Conservation (phyloP, 2,888 invertebrate species). For the Morpho helenor region DNA sequence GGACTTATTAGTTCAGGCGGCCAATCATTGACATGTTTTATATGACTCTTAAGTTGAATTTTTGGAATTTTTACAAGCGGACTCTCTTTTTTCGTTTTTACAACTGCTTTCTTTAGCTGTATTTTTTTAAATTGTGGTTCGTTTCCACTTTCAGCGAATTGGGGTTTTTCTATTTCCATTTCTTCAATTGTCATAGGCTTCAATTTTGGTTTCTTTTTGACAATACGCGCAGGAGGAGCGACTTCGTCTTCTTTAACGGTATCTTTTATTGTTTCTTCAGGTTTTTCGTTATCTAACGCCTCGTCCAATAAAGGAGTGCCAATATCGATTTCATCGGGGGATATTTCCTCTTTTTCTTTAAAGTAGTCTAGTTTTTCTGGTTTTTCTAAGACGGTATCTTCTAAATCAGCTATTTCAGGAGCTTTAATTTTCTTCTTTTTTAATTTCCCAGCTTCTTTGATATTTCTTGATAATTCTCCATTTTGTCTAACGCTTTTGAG, state of each 20-base stretch:
- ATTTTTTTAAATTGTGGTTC: conserved; percentile 83
- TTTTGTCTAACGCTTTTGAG: conserved; percentile 79
- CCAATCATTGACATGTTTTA: conserved; percentile 80
- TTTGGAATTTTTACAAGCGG: conserved; percentile 77
- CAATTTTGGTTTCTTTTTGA: conserved; percentile 44
- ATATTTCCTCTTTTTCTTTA: conserved; percentile 38
- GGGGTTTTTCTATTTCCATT: conserved; percentile 81
- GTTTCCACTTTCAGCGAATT: conserved; percentile 80
- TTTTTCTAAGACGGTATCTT: conserved; percentile 74
- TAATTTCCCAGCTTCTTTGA: conserved; percentile 82
- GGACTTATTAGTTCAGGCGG: conserved; percentile 79
- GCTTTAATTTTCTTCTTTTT: conserved; percentile 79
- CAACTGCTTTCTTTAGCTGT: conserved; percentile 82
- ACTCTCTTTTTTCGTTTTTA: conserved; percentile 69
- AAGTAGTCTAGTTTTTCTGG: conserved; percentile 47
- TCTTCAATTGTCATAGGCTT: conserved; percentile 81
- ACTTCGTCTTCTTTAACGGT: not conserved
- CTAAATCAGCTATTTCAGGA: conserved; percentile 70
- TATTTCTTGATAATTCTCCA: conserved; percentile 84
- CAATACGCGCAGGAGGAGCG: not conserved
- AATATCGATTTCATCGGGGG: conserved; percentile 13
- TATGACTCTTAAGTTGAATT: conserved; percentile 85
- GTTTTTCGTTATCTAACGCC: not conserved
- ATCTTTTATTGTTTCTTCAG: not conserved
- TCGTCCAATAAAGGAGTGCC: conserved; percentile 1